Evolutionary conservation across 2,888 invertebrate genomes (phyloP), one percentile per base, ranked within the genome.

Genomic region (Argyra leucocephala): DNA sequence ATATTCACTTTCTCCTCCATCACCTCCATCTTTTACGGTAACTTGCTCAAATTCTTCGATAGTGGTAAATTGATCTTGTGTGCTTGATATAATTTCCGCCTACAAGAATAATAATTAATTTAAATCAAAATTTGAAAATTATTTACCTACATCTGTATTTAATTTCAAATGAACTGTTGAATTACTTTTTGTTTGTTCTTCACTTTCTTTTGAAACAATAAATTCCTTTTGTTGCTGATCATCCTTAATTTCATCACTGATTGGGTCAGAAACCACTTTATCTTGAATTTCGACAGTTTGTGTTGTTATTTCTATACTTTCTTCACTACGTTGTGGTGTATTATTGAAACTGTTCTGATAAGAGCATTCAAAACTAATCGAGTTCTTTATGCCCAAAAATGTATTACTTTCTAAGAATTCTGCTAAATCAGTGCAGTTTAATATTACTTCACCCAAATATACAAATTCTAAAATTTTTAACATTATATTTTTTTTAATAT

Each of bases 391-490:
- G 26, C 78, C 78, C 64, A 79, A 67, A 1, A 78, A 71, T 65
- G 77, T 78, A 10, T 78, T 78, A 9, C 77, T 76, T 63, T 78
- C 79, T 15, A 79, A 69, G 61, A 79, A 79, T 57, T 79, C 78
- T 0, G 78, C 74, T 2, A 79, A 71, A 68, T 77, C 72, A 1
- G 74, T 69, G 1, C 78, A 79, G 0, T 75, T 73, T 21, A 79
- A 67, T 21, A 72, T 75, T 1, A 77, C 77, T 65, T 79, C 78
- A 2, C 79, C 79, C 69, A 76, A 73, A 65, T 80, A 80, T 62
- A 80, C 75, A 65, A 79, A 80, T 2, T 75, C 74, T 6, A 80
- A 67, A 64, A 80, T 76, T 65, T 73, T 75, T 37, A 78, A 76
- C 22, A 80, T 66, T 15, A 80, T 72, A 23, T 71, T 70, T 0